Evolutionary conservation across 2,113 vertebrate species (phyloP).

Genomic region (Corythornis cristatus): DNA sequence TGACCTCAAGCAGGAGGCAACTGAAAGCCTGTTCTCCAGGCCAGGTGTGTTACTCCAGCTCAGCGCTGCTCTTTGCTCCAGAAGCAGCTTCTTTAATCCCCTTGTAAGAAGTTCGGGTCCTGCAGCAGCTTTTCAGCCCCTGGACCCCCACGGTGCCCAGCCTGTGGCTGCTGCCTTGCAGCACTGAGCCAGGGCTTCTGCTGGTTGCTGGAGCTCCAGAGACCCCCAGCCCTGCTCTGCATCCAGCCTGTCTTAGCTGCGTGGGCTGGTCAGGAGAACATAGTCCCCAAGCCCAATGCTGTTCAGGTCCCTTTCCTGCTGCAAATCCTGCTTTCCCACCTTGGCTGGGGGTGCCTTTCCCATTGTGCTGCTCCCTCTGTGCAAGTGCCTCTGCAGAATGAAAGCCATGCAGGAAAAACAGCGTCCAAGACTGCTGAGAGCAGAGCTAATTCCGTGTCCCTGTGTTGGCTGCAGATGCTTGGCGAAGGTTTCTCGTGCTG

Average conservation of each 20-base stretch:
- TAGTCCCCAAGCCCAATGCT: accelerated
- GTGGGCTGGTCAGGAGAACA: not conserved
- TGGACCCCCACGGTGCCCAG: accelerated
- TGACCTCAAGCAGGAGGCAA: no score
- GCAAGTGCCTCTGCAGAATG: not conserved
- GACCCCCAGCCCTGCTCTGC: not conserved
- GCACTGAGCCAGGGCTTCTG: not conserved
- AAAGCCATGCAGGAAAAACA: not conserved
- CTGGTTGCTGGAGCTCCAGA: accelerated
- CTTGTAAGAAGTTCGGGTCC: accelerated
- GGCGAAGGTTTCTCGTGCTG: not conserved
- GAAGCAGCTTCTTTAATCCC: not conserved
- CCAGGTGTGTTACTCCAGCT: accelerated
- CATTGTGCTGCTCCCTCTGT: accelerated
- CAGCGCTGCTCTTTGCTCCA: accelerated
- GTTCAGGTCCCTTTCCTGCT: not conserved
- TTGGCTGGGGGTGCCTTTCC: not conserved
- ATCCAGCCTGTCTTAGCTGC: not conserved
- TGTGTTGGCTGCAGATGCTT: constrained; percentile 15
- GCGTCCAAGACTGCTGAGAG: not conserved
- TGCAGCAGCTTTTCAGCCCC: not conserved
- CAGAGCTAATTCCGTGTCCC: not conserved
- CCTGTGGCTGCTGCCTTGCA: not conserved
- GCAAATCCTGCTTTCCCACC: accelerated
- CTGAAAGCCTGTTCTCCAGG: accelerated